These are phyloP conservation scores for Lerista edwardsae DNA, from an alignment of 2,797 vertebrate species.

Conservation along the genomic window DNA sequence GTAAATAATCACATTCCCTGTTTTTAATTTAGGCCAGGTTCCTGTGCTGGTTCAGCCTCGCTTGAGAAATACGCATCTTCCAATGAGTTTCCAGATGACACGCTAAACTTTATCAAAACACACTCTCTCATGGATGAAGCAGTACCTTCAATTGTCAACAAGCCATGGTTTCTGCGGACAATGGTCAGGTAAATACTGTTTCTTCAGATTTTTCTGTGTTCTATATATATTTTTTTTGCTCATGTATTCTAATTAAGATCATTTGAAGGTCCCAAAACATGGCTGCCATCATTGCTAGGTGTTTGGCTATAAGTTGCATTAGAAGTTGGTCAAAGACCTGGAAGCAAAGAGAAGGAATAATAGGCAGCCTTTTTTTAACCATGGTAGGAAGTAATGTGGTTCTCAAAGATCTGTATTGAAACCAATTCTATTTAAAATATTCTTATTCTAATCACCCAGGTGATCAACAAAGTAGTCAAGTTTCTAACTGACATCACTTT, in stretches of 20 bases:
- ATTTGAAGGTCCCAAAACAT: slow-evolving; percentile 51
- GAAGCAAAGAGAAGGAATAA: neutral
- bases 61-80: slow-evolving; percentile 91
- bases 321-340: neutral
- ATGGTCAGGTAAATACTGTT: slow-evolving; percentile 91
- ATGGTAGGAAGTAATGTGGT: neutral
- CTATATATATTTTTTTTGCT: neutral
- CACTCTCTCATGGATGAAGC: slow-evolving; percentile 99
- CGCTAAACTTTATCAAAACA: slow-evolving; percentile 98
- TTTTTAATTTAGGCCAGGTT: slow-evolving; percentile 87
- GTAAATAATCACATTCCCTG: slow-evolving; percentile 45
- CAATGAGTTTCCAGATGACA: slow-evolving; percentile 97
- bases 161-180: slow-evolving; percentile 97
- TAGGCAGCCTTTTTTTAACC: neutral
- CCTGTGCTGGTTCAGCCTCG: slow-evolving; percentile 87
- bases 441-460: neutral
- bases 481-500: neutral
- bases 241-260: slow-evolving; percentile 20
- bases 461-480: neutral
- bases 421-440: neutral
- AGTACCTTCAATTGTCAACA: slow-evolving; percentile 91
- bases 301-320: slow-evolving; percentile 47
- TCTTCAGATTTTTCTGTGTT: neutral
- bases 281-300: slow-evolving; percentile 46
- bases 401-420: neutral